These are phyloP conservation scores for Bombus fervidus DNA, from an alignment of 1,140 invertebrate species.

Conservation along the genomic window DNA sequence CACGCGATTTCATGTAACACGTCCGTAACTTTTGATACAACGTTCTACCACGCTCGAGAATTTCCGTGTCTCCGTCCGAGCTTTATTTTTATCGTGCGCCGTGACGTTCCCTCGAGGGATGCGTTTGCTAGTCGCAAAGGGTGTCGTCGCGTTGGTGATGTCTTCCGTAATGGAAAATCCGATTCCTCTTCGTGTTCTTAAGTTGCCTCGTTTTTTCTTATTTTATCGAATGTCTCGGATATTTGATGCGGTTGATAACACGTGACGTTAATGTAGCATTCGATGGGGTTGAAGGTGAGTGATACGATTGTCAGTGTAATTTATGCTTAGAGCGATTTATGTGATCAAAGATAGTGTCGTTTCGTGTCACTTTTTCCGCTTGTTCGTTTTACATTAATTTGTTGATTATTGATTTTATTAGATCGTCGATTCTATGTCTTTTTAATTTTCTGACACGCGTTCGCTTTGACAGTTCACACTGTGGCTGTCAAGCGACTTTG, in stretches of 20 bases:
- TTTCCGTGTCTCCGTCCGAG: slow-evolving; percentile 22
- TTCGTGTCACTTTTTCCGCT: too few relatives aligned
- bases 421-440: too few relatives aligned
- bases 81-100: slow-evolving; percentile 24
- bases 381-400: too few relatives aligned
- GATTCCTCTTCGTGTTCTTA: not conserved
- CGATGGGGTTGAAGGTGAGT: not conserved
- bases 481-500: too few relatives aligned
- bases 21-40: slow-evolving; percentile 45
- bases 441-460: too few relatives aligned
- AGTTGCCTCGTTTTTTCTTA: not conserved
- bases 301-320: not conserved
- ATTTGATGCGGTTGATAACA: not conserved
- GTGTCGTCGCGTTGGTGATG: not conserved
- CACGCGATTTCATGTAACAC: slow-evolving; percentile 59
- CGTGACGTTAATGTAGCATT: not conserved
- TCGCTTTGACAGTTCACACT: too few relatives aligned
- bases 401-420: too few relatives aligned
- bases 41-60: slow-evolving; percentile 9
- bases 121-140: too few relatives aligned
- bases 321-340: not conserved
- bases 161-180: too few relatives aligned
- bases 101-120: too few relatives aligned
- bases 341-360: not conserved
- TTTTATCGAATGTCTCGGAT: not conserved